Base-by-base conservation (phyloP, 2,113 vertebrate genomes). In the Dicerorhinus sumatrensis region DNA sequence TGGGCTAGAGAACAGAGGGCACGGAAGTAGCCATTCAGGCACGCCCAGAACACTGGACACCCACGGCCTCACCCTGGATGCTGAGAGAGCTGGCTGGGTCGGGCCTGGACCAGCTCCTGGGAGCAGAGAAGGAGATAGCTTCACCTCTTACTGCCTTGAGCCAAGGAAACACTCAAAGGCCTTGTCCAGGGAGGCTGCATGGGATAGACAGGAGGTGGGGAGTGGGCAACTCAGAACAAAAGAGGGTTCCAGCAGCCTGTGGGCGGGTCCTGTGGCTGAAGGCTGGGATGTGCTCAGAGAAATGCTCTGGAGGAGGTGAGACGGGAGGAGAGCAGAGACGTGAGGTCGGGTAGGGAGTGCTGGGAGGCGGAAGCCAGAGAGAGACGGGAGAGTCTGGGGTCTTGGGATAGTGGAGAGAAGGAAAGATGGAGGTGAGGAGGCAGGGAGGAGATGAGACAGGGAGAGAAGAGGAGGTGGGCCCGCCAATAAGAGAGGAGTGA, bases 51-150 rank as follows among this genome's bases (percentile, higher is more conserved):
- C 54, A 42, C 77, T 0, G 0, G 56, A 58, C 20, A 8, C 23
- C n/a, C 70, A 70, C 0, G 0, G 73, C 60, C 75, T 27, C 16
- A 70, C 3, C 70, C 92, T 0, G 0, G 25, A 17, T 56, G 75
- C 60, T 39, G 18, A 33, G 12, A 27, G 11, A n/a, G 31, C 60
- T 25, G 48, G 51, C 48, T 1, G 0, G 72, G 36, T 1, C 23
- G 48, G n/a, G 36, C 60, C 54, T 27, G 11, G 17, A 16, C 16
- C 54, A 56, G 58, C 62, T 62, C 18, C 63, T 42, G 29, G 62
- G 54, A 83, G 54, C 33, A 8, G n/a, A 67, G 36, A 12, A 54
- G 51, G 20, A 82, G 33, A 27, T 23, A 13, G 51, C 70, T 79
- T 69, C 39, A 5, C 46, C 39, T 46, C 11, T 48, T 13, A 8